Conservation (phyloP, 2,888 invertebrate species). For the Clepsis dumicolana region DNA sequence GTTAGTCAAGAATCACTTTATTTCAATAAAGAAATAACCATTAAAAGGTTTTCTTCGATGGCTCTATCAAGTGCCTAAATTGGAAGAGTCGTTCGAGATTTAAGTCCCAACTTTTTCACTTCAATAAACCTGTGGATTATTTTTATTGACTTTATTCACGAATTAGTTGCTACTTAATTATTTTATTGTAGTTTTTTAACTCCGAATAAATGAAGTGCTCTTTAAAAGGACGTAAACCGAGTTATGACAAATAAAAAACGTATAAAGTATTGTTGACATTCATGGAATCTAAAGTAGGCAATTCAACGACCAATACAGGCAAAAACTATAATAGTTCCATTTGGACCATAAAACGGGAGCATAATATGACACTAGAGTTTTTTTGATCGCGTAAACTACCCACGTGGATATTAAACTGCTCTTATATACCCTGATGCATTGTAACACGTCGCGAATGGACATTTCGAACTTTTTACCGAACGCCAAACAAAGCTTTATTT, state of each 20-base stretch:
- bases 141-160: not conserved
- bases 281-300: conserved; percentile 18
- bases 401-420: conserved; percentile 65
- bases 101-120: too few species aligned
- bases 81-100: too few species aligned
- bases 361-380: conserved; percentile 60
- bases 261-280: conserved; percentile 34
- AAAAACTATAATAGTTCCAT: conserved; percentile 46
- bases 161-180: not conserved
- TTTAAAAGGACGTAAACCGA: conserved; percentile 6
- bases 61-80: too few species aligned
- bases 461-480: conserved; percentile 76
- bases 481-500: conserved; percentile 75
- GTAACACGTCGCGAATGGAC: conserved; percentile 68
- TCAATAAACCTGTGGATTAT: not conserved
- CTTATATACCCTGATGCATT: conserved; percentile 68
- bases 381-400: conserved; percentile 66
- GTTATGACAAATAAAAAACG: conserved; percentile 18
- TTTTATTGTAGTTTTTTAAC: not conserved
- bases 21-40: too few species aligned
- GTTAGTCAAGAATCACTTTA: too few species aligned
- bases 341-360: conserved; percentile 65
- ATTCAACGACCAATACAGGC: conserved; percentile 25
- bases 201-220: conserved; percentile 1
- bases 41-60: too few species aligned